Conservation (phyloP, 2,113 vertebrate species). For the Melospiza melodia region DNA sequence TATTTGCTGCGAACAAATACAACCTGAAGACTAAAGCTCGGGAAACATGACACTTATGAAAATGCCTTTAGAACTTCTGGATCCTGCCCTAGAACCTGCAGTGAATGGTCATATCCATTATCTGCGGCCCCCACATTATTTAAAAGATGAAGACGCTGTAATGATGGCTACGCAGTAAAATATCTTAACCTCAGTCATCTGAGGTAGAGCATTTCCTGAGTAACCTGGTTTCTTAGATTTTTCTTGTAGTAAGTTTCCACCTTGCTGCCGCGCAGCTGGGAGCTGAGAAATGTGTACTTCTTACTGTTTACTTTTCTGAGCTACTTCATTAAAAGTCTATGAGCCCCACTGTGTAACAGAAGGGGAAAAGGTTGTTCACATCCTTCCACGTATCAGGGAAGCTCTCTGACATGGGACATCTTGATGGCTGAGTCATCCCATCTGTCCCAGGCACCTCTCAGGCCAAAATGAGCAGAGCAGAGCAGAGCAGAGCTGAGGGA, state of each 20-base stretch:
- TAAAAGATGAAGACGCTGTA: neutral
- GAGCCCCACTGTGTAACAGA: constrained; percentile 45
- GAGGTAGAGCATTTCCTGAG: neutral
- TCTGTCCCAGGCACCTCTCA: constrained; percentile 39
- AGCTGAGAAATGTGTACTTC: constrained; percentile 21
- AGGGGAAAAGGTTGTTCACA: constrained; percentile 42
- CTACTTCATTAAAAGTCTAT: constrained; percentile 25
- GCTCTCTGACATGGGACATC: constrained; percentile 29
- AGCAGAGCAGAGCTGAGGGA: neutral
- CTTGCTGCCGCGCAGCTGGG: neutral
- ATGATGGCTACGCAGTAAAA: neutral
- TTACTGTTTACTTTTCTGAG: constrained; percentile 38
- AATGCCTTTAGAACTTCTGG: neutral
- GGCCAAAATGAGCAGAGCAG: neutral
- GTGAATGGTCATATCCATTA: neutral
- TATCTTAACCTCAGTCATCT: neutral
- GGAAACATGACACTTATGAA: neutral
- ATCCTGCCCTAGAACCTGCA: neutral
- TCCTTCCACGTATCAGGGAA: constrained; percentile 5
- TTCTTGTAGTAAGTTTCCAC: constrained; percentile 9
- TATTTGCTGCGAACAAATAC: neutral
- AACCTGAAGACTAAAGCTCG: neutral
- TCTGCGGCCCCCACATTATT: neutral
- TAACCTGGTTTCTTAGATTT: neutral
- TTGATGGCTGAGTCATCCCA: constrained; percentile 61